Conservation (phyloP, 2,888 invertebrate species). For the Flabesymbios commensalis region DNA sequence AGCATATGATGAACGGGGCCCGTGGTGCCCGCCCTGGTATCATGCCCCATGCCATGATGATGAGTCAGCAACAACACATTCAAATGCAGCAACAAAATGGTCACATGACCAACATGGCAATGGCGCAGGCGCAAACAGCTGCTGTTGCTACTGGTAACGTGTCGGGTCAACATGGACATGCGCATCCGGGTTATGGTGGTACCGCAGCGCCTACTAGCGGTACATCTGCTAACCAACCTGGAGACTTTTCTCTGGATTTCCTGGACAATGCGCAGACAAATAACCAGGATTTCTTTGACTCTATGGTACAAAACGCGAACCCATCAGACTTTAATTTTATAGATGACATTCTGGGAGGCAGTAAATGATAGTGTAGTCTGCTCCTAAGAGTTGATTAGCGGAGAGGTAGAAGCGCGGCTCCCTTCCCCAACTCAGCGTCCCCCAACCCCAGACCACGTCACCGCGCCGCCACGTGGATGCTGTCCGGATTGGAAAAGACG, state of each 20-base stretch:
- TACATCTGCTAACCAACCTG: constrained; percentile 30
- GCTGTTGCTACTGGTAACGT: constrained; percentile 33
- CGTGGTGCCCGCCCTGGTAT: constrained; percentile 2
- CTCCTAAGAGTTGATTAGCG: no score
- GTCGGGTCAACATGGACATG: not conserved
- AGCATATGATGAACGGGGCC: not conserved
- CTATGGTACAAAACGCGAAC: constrained; percentile 63
- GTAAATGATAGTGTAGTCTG: no score
- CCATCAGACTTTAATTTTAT: constrained; percentile 45
- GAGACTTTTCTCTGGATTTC: constrained; percentile 78
- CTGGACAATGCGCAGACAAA: constrained; percentile 72
- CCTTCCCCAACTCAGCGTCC: no score
- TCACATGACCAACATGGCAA: not conserved
- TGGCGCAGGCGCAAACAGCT: constrained; percentile 10
- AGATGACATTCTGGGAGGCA: constrained; percentile 46
- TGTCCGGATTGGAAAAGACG: no score
- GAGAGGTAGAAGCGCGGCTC: no score
- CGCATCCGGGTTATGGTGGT: constrained; percentile 25
- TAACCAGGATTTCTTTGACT: constrained; percentile 74
- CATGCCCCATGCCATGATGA: constrained; percentile 7
- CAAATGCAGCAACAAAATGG: constrained; percentile 57
- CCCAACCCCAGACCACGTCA: no score
- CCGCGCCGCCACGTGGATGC: no score
- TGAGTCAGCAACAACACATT: constrained; percentile 30
- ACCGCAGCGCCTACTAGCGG: not conserved